Evolutionary conservation across 2,113 vertebrate species (phyloP).

Genomic region (Gymnorhina tibicen): DNA sequence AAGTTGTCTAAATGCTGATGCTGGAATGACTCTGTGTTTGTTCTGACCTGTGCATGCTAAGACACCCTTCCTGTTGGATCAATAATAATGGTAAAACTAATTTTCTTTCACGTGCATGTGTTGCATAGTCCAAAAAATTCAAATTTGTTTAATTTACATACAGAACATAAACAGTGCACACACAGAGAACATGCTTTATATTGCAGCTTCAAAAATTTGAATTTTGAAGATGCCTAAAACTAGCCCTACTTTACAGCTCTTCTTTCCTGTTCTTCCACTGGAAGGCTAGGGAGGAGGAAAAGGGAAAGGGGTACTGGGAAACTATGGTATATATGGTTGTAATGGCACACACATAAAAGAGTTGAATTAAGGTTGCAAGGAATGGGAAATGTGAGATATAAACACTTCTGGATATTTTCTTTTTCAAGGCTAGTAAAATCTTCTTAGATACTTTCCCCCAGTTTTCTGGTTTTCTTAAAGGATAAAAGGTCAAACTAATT

Average conservation of each 20-base stretch:
- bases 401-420: neutral
- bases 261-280: neutral
- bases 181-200: neutral
- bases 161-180: neutral
- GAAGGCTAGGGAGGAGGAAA: fast-evolving
- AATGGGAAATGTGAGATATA: neutral
- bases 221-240: neutral
- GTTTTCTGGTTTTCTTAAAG: neutral
- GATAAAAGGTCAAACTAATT: neutral
- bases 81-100: neutral
- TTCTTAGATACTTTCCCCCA: neutral
- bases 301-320: fast-evolving
- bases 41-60: neutral
- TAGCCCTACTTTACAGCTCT: neutral
- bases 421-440: neutral
- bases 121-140: neutral
- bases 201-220: neutral
- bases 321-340: neutral
- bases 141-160: neutral
- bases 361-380: neutral
- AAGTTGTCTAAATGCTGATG: neutral
- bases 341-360: neutral
- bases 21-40: neutral
- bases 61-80: neutral
- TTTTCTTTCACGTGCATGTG: neutral